Conservation (phyloP, 1,140 invertebrate genomes). For the Orussus abietinus region DNA sequence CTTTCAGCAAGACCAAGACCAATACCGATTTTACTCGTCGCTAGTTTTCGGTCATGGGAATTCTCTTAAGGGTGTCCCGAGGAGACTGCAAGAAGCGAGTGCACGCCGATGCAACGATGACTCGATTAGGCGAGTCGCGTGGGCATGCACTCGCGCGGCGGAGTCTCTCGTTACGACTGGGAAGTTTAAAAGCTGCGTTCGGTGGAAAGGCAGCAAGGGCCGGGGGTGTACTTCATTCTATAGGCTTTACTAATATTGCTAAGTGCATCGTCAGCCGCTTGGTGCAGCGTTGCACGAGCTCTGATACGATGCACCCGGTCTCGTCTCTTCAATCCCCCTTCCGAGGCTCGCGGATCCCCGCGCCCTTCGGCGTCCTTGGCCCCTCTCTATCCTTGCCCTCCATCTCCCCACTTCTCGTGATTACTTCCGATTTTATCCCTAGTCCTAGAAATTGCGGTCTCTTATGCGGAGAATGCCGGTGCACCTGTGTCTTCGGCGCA, state of each 20-base stretch:
- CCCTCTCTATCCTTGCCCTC: not conserved
- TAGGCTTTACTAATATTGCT: conserved; percentile 42
- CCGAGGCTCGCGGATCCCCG: conserved; percentile 4
- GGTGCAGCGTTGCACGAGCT: conserved; percentile 26
- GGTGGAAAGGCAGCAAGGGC: not conserved
- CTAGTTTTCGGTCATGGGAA: too few relatives aligned
- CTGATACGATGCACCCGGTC: conserved; percentile 26
- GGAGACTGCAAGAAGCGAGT: too few relatives aligned
- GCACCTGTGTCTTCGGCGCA: conserved; percentile 12
- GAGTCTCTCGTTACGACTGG: not conserved
- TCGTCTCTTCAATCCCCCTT: conserved; percentile 14
- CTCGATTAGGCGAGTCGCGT: too few relatives aligned
- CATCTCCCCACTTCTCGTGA: conserved; percentile 27
- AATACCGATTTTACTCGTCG: too few relatives aligned
- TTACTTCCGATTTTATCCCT: conserved; percentile 37
- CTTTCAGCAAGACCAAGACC: too few relatives aligned
- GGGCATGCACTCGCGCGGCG: not conserved
- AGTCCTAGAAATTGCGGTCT: conserved; percentile 21
- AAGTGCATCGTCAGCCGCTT: conserved; percentile 44
- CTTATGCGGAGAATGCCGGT: too few relatives aligned
- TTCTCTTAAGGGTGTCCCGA: too few relatives aligned
- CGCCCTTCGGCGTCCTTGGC: conserved; percentile 3
- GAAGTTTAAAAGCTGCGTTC: not conserved
- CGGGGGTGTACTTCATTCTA: too few relatives aligned
- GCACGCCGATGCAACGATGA: too few relatives aligned